Evolutionary conservation across 2,113 vertebrate genomes (phyloP).

Genomic region (Vulpes ferrilata): DNA sequence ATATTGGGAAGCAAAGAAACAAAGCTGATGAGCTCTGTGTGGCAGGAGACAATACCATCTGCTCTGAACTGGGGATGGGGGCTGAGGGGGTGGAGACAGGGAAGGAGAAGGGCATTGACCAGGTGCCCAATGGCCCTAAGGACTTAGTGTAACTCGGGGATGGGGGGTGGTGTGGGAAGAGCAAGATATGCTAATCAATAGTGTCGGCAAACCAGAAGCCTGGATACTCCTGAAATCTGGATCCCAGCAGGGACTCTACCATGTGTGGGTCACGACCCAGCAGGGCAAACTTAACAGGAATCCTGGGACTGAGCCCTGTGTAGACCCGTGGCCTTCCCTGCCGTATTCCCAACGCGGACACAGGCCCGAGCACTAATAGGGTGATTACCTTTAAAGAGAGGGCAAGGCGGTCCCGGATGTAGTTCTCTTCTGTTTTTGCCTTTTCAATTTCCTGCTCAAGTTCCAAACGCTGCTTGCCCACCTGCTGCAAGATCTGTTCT

Average conservation of each 20-base stretch:
- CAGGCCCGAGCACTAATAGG: neutral
- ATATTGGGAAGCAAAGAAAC: neutral
- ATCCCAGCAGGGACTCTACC: neutral
- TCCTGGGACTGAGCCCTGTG: neutral
- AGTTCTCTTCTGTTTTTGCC: slow-evolving; percentile 92
- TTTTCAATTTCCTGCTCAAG: slow-evolving; percentile 93
- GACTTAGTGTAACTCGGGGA: neutral
- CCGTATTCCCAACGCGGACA: neutral
- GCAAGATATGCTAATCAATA: neutral
- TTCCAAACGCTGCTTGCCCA: slow-evolving; percentile 90
- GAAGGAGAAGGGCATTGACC: neutral
- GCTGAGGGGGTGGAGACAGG: neutral
- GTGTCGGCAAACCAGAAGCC: neutral
- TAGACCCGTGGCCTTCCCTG: neutral
- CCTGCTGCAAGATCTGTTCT: slow-evolving; percentile 94
- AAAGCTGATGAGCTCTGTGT: neutral
- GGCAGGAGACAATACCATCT: neutral
- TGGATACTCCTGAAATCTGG: neutral
- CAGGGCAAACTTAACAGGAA: neutral
- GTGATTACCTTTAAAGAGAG: slow-evolving; percentile 92
- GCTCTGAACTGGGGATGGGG: neutral
- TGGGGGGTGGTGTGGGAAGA: neutral
- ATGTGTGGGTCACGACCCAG: neutral
- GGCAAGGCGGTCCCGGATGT: slow-evolving; percentile 92
- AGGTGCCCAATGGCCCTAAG: neutral